A percentile compares a stretch with the other conserved stretches of the same genome.
These are phyloP conservation scores for Chaetophractus vellerosus DNA, from an alignment of 2,797 vertebrate genomes.

Conservation along the genomic window DNA sequence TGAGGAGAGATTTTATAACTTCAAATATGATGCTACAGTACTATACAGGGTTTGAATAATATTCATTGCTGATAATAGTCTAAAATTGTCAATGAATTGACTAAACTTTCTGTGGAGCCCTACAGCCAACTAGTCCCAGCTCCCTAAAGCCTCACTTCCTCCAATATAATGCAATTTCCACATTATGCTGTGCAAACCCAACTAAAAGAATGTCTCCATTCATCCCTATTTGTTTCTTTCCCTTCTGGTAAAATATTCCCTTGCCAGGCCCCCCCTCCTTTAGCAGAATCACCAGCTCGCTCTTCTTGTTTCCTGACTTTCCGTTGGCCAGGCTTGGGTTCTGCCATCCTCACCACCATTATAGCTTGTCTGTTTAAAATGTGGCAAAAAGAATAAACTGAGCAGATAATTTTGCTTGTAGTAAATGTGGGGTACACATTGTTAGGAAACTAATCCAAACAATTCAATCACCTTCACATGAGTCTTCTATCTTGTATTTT, in stretches of 20 bases:
- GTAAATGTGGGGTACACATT: not conserved
- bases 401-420: not conserved
- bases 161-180: not conserved
- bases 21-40: not conserved
- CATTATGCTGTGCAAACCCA: not conserved
- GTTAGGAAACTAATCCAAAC: not conserved
- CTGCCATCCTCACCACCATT: not conserved
- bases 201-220: not conserved
- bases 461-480: not conserved
- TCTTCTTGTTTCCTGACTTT: not conserved
- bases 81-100: not conserved
- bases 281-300: not conserved
- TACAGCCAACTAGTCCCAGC: not conserved
- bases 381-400: not conserved
- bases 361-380: not conserved
- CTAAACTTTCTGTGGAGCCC: not conserved
- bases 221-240: not conserved
- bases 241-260: not conserved
- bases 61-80: not conserved
- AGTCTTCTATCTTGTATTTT: not conserved
- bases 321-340: not conserved
- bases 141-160: not conserved
- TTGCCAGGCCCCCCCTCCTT: not conserved
- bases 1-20: not conserved
- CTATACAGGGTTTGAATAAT: not conserved